Base-by-base conservation (phyloP, 2,797 vertebrate genomes). In the Manis crassicaudata region DNA sequence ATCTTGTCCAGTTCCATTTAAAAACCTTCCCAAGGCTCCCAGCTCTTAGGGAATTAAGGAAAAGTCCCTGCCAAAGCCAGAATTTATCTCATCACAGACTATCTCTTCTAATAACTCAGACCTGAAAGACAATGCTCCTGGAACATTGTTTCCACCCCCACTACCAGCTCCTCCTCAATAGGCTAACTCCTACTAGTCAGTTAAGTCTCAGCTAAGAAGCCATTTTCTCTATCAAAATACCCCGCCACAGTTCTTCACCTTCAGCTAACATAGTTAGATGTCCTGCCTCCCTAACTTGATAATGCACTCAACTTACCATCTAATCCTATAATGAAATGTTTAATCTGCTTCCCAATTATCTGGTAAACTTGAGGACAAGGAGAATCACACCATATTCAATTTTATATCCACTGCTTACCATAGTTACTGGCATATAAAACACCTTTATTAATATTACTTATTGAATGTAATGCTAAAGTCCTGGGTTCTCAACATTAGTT, bases 11-110 rank as follows among this genome's bases (percentile, higher is more conserved):
- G 56, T 80, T 89, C 18, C 52, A 70, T 54, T 94, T 92, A 65
- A 94, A 95, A 97, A 92, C 58, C 11, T 84, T 82, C 83, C 46
- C 82, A 95, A 96, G 67, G 70, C 25, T 92, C 27, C 25, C 3
- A 56, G 65, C 27, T 40, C 29, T 83, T 77, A 52, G 56, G 17
- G 23, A 90, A 16, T 81, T 95, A 90, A 86, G 83, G 52, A 92
- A 56, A 90, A 90, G 70, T 90, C 50, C 25, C 23, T 73, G 62
- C n/a, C 21, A 81, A 88, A 27, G 67, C 35, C 21, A 90, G 54
- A 56, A 84, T 23, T 62, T 32, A 73, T 68, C 43, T 77, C 27
- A 75, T 60, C 46, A 81, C 13, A 23, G n/a, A 6, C 65, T 54
- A 10, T 72, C 9, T 90, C 75, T 87, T 90, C 75, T 87, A 50